A percentile compares a stretch with the other conserved stretches of the same genome.
Evolutionary conservation across 2,888 invertebrate species (phyloP).

Genomic region (Odontomyia ornata): DNA sequence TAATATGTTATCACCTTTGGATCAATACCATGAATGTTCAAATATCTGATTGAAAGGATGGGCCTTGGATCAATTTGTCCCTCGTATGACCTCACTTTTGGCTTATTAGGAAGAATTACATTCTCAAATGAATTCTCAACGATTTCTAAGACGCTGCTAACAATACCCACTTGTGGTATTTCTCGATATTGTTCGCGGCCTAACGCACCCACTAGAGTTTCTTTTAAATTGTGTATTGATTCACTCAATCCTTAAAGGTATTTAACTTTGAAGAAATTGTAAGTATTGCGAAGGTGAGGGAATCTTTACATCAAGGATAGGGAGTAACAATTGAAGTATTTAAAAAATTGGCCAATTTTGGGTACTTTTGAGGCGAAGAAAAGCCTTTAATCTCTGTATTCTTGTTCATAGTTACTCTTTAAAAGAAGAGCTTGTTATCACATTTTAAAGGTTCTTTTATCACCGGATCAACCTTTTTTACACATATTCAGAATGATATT

Average conservation of each 20-base stretch:
- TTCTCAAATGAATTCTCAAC: background rate
- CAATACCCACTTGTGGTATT: slow-evolving; percentile 8
- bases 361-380: background rate
- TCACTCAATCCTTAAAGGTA: background rate
- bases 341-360: background rate
- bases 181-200: background rate
- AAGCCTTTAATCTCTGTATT: slow-evolving; percentile 5
- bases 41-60: background rate
- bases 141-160: background rate
- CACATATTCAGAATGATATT: no score
- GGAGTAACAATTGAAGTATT: no score
- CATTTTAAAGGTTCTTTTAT: no score
- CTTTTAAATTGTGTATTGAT: background rate
- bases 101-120: no score
- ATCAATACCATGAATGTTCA: no score
- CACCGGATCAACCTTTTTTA: no score
- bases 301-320: no score
- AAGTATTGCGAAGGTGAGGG: no score
- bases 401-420: background rate
- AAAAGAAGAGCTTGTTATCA: no score
- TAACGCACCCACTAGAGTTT: background rate
- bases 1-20: no score
- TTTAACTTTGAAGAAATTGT: no score
- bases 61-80: background rate
- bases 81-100: no score